Evolutionary conservation across 2,113 vertebrate genomes (phyloP).

Genomic region (Orycteropus afer): DNA sequence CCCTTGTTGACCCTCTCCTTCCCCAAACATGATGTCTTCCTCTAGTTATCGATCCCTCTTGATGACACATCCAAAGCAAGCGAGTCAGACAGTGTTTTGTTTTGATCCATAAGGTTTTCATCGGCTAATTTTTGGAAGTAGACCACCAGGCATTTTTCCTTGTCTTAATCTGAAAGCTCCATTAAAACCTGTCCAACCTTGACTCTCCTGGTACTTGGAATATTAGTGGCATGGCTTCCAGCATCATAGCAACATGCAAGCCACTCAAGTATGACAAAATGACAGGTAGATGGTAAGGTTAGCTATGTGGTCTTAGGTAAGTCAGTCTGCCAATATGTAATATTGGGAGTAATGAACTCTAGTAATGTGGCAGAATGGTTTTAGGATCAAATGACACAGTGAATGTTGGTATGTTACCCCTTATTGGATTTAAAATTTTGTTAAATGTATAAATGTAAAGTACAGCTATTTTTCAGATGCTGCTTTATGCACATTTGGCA

Average conservation of each 20-base stretch:
- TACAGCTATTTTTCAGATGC: neutral
- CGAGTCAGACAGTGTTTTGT: neutral
- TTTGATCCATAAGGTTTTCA: neutral
- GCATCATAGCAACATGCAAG: too few relatives aligned
- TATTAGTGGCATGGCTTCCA: neutral
- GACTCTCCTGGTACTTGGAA: neutral
- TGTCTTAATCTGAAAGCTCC: neutral
- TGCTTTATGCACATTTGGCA: neutral
- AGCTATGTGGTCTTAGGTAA: neutral
- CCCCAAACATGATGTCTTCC: neutral
- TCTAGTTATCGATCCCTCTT: neutral
- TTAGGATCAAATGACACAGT: constrained; percentile 8
- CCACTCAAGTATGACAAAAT: too few relatives aligned
- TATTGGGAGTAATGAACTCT: neutral
- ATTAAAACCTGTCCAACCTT: neutral
- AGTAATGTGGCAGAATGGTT: neutral
- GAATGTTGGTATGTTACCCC: neutral
- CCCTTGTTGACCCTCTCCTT: neutral
- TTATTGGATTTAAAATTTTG: neutral
- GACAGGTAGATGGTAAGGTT: neutral
- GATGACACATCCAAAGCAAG: neutral
- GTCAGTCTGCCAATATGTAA: neutral
- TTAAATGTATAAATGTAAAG: neutral
- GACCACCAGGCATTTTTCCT: neutral
- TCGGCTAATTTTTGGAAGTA: neutral